Base-by-base conservation (phyloP, 2,888 invertebrate genomes). In the Campopleginae sp. region DNA sequence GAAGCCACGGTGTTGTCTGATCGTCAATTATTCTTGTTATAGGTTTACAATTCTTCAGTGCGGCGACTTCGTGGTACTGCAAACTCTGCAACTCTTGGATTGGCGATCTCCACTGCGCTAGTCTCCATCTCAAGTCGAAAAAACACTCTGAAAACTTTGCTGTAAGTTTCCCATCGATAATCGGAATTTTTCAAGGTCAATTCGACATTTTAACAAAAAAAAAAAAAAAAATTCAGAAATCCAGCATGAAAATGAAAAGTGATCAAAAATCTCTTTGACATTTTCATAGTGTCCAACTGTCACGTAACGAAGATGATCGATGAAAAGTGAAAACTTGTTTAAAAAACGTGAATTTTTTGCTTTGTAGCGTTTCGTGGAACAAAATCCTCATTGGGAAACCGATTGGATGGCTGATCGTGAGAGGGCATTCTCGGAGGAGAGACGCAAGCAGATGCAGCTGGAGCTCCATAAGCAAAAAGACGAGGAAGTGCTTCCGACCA, bases 31-130 rank as follows among this genome's bases (percentile, higher is more conserved):
- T 87, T 80, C 88, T 91, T 93, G 89, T 94, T 94, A 76, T 93
- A 97, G 98, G 98, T 51, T 94, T 98, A 85, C 97, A 98, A 92
- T 98, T 98, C 95, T 97, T 98, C 94, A 96, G 97, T 89, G 97
- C 98, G 2, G 96, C 98, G 0, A 97, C 97, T 7, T 97, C 98
- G 44, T 98, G 98, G 98, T 98, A 97, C 94, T 98, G 98, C 94
- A 97, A 97, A 93, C 95, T 98, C 86, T 98, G 98, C 91, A 96
- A 97, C 92, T 95, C 96, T 89, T 98, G 98, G 96, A 97, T 98
- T 91, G 98, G 98, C 0, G 98, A 98, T 93, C 95, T 97, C 85
- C 97, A 98, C 93, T 98, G 98, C 93, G 98, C 98, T 0, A 97
- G 97, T 12, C 96, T 97, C 1, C 98, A 98, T 94, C 95, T 98